phyloP scores from a whole-genome alignment of 2,888 invertebrate genomes.

The Sympetrum striolatum region DNA sequence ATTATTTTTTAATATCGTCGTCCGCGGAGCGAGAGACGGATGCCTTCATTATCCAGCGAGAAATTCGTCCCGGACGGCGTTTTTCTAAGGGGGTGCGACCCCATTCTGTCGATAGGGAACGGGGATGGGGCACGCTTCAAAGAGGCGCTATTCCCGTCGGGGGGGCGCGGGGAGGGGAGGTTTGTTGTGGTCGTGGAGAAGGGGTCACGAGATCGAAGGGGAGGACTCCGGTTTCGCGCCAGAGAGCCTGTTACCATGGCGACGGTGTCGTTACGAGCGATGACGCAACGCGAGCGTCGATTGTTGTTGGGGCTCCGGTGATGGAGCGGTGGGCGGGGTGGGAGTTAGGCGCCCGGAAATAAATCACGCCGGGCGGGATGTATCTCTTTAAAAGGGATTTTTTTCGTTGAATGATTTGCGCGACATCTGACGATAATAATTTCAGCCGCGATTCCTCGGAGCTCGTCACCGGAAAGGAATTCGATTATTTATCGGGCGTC shows the following conservation, averaged over 20 bases:
- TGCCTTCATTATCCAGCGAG: background rate
- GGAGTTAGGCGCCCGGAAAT: background rate
- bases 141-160: slow-evolving; percentile 4
- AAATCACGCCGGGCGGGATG: background rate
- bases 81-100: slow-evolving; percentile 6
- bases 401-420: no score
- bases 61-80: background rate
- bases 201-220: background rate
- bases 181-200: background rate
- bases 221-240: slow-evolving; percentile 1
- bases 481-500: background rate
- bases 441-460: background rate
- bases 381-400: no score
- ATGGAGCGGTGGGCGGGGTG: background rate
- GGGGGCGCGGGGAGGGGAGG: background rate
- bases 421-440: no score
- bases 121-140: background rate
- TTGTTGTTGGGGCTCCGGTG: background rate
- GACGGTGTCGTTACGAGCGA: slow-evolving; percentile 19
- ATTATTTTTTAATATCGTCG: background rate
- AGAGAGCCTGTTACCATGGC: slow-evolving; percentile 35
- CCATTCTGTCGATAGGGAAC: slow-evolving; percentile 16
- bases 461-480: background rate
- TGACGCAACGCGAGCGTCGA: slow-evolving; percentile 36
- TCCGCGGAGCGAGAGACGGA: background rate